A percentile compares a stretch with the other conserved stretches of the same genome.
phyloP scores from a whole-genome alignment of 1,140 invertebrate species.

The Halictus rubicundus region DNA sequence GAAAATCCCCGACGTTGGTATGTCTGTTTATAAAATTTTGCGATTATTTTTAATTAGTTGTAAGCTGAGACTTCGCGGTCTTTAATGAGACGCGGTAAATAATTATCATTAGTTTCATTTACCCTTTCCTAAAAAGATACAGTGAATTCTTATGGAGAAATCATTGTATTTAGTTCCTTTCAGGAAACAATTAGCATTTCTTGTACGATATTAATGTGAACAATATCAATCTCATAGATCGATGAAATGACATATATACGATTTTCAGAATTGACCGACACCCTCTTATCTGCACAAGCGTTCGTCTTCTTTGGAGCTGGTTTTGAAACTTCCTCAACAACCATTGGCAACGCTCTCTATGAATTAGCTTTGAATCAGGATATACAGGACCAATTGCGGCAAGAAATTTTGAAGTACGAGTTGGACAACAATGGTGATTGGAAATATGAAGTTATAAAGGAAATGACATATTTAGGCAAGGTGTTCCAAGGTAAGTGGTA shows the following conservation, averaged over 20 bases:
- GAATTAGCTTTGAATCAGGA: constrained; percentile 80
- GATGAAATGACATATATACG: too few species aligned
- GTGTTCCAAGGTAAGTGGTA: constrained; percentile 62
- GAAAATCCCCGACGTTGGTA: constrained; percentile 57
- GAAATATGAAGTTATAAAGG: constrained; percentile 62
- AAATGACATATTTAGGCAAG: constrained; percentile 70
- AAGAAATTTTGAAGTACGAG: constrained; percentile 76
- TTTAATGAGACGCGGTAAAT: too few species aligned
- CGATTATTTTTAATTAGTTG: too few species aligned
- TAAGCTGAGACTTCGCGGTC: too few species aligned
- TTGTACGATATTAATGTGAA: too few species aligned
- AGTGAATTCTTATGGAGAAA: too few species aligned
- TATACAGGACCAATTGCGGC: constrained; percentile 79
- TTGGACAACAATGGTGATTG: constrained; percentile 48
- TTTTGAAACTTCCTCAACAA: constrained; percentile 82
- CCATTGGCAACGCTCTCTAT: constrained; percentile 76
- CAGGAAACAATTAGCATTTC: too few species aligned
- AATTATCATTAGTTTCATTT: too few species aligned
- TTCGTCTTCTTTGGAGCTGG: constrained; percentile 80
- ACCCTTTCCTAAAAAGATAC: too few species aligned
- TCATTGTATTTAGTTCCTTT: too few species aligned
- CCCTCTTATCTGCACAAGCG: constrained; percentile 68
- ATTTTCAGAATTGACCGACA: constrained; percentile 66
- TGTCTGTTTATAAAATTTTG: constrained; percentile 12
- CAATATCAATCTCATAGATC: too few species aligned